Conservation (phyloP, 1,140 invertebrate genomes). For the Cryptotermes secundus region DNA sequence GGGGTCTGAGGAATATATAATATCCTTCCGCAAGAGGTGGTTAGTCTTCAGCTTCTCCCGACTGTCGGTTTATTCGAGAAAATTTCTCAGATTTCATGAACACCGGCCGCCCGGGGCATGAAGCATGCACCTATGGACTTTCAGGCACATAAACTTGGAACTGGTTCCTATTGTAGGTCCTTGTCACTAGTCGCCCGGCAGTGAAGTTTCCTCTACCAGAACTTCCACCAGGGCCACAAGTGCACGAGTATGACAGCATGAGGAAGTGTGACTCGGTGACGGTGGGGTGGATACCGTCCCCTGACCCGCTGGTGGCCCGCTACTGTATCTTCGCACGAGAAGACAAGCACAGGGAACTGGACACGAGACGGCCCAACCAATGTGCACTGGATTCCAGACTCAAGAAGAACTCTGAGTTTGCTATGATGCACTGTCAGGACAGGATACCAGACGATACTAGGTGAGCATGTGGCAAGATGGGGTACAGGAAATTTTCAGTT, state of each 20-base stretch:
- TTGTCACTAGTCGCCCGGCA: constrained; percentile 43
- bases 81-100: no score
- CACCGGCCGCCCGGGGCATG: no score
- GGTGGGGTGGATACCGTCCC: constrained; percentile 49
- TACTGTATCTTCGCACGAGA: constrained; percentile 35
- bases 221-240: constrained; percentile 44
- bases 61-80: no score
- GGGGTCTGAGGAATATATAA: no score
- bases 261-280: constrained; percentile 49
- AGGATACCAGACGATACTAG: constrained; percentile 40
- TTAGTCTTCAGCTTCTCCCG: no score
- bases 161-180: constrained; percentile 40
- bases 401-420: constrained; percentile 45
- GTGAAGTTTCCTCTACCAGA: constrained; percentile 46
- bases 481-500: no score
- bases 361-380: constrained; percentile 46
- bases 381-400: constrained; percentile 48
- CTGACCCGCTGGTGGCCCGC: constrained; percentile 39
- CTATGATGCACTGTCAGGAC: constrained; percentile 45
- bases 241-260: constrained; percentile 44
- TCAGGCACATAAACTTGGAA: no score
- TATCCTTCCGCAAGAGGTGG: no score
- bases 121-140: no score
- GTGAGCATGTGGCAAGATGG: not conserved
- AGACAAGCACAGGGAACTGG: constrained; percentile 27